phyloP scores from a whole-genome alignment of 2,113 vertebrate genomes.

The Penelope pileata region DNA sequence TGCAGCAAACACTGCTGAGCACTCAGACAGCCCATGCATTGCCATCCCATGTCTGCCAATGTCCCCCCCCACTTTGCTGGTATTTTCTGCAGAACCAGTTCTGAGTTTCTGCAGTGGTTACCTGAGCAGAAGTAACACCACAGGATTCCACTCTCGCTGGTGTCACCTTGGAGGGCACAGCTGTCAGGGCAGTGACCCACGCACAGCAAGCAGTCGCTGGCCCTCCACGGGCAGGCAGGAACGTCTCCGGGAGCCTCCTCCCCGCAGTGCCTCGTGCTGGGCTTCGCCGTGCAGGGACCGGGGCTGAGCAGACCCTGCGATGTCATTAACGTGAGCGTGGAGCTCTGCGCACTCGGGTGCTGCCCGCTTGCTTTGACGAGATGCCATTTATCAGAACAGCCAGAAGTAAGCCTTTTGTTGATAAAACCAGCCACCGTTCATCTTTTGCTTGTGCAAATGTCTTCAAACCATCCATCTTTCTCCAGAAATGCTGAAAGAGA shows the following conservation, averaged over 20 bases:
- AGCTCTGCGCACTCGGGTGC: neutral
- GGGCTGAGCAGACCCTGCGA: neutral
- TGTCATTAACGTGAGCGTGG: neutral
- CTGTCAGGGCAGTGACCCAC: neutral
- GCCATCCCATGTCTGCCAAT: neutral
- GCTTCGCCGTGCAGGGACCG: neutral
- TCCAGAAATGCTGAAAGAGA: neutral
- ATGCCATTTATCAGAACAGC: neutral
- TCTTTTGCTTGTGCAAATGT: neutral
- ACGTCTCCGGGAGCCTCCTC: neutral
- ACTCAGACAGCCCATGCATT: neutral
- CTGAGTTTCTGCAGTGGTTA: neutral
- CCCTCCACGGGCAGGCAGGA: neutral
- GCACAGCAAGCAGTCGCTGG: conserved; percentile 11
- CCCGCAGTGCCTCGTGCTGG: neutral
- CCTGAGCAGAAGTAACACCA: neutral
- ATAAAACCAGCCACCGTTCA: neutral
- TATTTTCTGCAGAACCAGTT: neutral
- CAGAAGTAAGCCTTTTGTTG: neutral
- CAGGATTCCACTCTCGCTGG: neutral
- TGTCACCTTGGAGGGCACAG: conserved; percentile 17
- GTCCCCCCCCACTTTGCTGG: neutral
- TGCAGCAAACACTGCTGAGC: neutral
- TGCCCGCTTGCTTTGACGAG: neutral
- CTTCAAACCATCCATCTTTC: neutral